Evolutionary conservation across 2,797 vertebrate species (phyloP), one percentile per base, ranked within the genome.

Genomic region (Microctenopoma lineatum): DNA sequence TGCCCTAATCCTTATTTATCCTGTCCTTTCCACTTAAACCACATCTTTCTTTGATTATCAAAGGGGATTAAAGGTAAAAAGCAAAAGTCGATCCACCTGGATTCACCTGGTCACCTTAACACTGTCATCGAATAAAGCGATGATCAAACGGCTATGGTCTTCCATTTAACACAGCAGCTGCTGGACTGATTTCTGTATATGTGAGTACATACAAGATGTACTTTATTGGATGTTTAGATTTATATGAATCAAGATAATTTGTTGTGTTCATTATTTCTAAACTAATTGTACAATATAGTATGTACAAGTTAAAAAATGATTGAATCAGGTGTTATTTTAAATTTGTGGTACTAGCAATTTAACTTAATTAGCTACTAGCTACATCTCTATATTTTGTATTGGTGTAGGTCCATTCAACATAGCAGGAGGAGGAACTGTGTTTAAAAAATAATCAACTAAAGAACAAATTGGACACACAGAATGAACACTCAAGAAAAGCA

Each of bases 1-100:
- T 52, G 65, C 66, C 50, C 69, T 78, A 79, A 83, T 79, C 80
- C 70, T 53, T 39, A 62, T 84, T 71, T 77, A 78, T 81, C 74
- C 73, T 15, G 61, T 70, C 60, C 73, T 44, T 45, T 66, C 44
- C 32, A 13, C 48, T 77, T 75, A 53, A 32, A 12, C 64, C 44
- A 59, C 73, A 59, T 32, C 55, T 54, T 16, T 16, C 6, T 38
- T 70, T 82, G 53, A 73, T 84, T 75, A 71, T 73, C 68, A 70
- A 73, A 65, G 76, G 59, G 53, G 73, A 65, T 56, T 73, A 58
- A 58, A 61, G 62, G 66, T 64, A 32, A 63, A 21, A 74, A 76
- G 18, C 12, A 42, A 61, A 69, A 61, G 21, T 34, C 16, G 55
- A 68, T 59, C 46, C 55, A 45, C 42, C 61, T 72, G 58, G 51